Percentiles rank a stretch among this genome's conserved stretches.
phyloP scores from a whole-genome alignment of 2,888 invertebrate species.

The Entomobrya proxima region DNA sequence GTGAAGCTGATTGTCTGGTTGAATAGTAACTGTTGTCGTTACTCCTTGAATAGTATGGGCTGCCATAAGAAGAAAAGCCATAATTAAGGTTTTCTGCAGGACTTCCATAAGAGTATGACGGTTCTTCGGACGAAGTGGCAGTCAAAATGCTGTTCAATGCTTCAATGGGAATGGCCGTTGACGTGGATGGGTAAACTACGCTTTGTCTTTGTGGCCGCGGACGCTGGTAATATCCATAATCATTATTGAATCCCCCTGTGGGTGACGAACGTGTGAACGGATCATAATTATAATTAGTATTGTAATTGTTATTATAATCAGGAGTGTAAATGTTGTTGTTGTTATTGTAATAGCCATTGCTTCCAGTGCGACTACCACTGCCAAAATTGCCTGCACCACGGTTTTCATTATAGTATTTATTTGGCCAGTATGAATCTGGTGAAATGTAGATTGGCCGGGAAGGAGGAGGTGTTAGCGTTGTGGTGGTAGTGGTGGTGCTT shows the following conservation, averaged over 20 bases:
- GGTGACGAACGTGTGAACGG: background rate
- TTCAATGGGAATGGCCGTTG: background rate
- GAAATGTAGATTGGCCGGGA: background rate
- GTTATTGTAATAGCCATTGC: background rate
- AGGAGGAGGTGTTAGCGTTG: background rate
- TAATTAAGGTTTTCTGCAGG: background rate
- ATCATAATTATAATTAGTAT: background rate
- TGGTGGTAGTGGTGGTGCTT: background rate
- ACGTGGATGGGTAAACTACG: background rate
- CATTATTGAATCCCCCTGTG: background rate
- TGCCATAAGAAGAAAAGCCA: background rate
- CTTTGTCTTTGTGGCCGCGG: background rate
- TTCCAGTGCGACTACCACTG: background rate
- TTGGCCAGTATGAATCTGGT: constrained; percentile 16
- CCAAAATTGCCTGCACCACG: background rate
- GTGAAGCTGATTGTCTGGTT: background rate
- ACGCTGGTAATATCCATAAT: background rate
- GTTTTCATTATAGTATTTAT: background rate
- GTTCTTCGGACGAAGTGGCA: background rate
- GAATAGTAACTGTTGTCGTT: background rate
- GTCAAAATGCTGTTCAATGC: background rate
- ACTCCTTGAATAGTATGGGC: background rate
- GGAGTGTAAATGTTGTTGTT: background rate
- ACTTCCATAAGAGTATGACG: background rate
- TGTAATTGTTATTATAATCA: background rate